phyloP scores from a whole-genome alignment of 2,113 vertebrate species.

The Callorhinus ursinus region DNA sequence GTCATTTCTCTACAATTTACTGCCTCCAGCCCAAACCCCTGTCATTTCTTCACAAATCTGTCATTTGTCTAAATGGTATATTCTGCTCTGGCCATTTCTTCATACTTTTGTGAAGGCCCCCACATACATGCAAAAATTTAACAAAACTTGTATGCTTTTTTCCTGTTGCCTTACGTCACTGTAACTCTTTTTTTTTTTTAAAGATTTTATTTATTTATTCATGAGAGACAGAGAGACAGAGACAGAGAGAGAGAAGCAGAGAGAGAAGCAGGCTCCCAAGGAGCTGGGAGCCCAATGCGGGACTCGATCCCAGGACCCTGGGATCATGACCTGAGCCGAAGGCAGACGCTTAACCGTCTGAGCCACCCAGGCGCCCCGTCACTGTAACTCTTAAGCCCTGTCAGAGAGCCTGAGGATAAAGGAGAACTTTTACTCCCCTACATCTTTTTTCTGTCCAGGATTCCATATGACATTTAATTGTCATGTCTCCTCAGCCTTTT shows the following conservation, averaged over 20 bases:
- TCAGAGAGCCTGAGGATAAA: neutral
- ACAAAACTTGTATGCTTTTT: neutral
- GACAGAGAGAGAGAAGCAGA: no score
- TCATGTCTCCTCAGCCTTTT: neutral
- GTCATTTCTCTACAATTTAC: neutral
- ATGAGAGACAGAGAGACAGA: no score
- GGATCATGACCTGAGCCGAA: no score
- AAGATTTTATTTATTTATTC: no score
- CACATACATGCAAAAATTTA: neutral
- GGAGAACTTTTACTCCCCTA: neutral
- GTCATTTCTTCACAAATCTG: neutral
- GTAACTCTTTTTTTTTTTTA: no score
- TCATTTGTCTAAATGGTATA: neutral
- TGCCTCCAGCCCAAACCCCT: neutral
- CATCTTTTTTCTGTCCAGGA: neutral
- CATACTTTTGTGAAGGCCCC: neutral
- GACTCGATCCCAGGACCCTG: no score
- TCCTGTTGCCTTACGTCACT: neutral
- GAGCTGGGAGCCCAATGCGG: no score
- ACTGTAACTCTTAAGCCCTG: neutral
- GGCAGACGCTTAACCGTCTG: no score
- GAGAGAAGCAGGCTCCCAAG: no score
- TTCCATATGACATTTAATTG: neutral
- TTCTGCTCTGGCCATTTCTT: neutral
- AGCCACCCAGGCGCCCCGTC: no score